Base-by-base conservation (phyloP, 2,797 vertebrate species). In the Holocentrus rufus region DNA sequence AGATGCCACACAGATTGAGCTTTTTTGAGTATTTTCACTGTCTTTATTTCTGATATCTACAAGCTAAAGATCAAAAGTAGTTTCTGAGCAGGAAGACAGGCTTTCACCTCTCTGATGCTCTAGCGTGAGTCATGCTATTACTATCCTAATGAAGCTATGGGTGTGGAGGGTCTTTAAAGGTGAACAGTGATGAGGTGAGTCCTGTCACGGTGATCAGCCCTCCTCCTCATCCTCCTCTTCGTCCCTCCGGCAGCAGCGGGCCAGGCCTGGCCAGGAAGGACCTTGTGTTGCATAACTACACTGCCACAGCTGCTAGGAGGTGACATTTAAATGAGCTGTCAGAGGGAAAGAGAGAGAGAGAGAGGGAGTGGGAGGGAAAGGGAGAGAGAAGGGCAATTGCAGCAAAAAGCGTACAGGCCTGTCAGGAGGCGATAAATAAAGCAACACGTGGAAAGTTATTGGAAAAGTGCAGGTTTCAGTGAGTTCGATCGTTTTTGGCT, bases 251-350 rank as follows among this genome's bases (percentile, higher is more conserved):
- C 72, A 10, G n/a, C 54, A 70, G 30, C 67, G 15, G 39, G 36
- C 65, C 65, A n/a, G 49, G 1, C 56, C 69, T 15, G 6, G 75
- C 60, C 39, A n/a, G 63, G 76, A 67, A 70, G 57, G 81, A 67
- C 78, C 71, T 55, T 55, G 69, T 69, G 83, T 90, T 91, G 79
- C 76, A 6, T 87, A 91, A 91, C 82, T 70, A 39, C 27, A 10
- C 67, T 2, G 72, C 66, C 77, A 74, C 87, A 82, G 89, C 88
- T 89, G 87, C 87, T 84, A 73, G 71, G 72, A 86, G 86, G 78
- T 85, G 90, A 88, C 90, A 90, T 86, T 90, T 84, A 89, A 90
- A 89, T 87, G 83, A 90, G 83, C 87, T 76, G 83, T 85, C 88
- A 85, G 39, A 0, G 1, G n/a, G 15, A 67, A 49, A 53, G 74